Base-by-base conservation (phyloP, 2,888 invertebrate genomes). In the Pristionchus mayeri region DNA sequence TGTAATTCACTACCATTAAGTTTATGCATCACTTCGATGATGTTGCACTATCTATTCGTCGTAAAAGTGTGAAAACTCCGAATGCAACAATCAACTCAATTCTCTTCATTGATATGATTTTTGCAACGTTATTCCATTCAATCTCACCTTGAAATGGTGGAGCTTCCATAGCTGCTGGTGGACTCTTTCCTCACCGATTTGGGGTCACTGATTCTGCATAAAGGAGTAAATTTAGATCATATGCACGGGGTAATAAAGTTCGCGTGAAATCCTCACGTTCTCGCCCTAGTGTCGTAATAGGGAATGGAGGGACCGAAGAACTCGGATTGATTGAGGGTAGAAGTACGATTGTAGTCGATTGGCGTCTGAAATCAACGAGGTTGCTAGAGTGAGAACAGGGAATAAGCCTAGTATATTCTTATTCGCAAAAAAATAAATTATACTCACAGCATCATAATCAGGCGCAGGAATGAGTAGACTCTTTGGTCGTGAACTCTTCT, bases 281-380 rank as follows among this genome's bases (percentile, higher is more conserved):
- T 71, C n/a, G n/a, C 40, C 24, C 71, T 71, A 13, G 3, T 71
- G 30, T 71, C 44, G 24, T 71, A 71, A 24, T 71, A 71, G 40
- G 71, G 71, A 71, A 71, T 71, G 44, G 71, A 71, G 44, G 71
- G 71, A 71, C 71, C 71, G 40, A 71, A 71, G 71, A 71, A 71
- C 44, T 71, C 71, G 71, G 71, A 71, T 16, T 71, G 71, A 44
- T 71, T 71, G 2, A 71, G 71, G 0, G 71, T 71, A 16, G 71
- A 71, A 0, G 71, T 40, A 11, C 71, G 44, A 24, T 71, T 40
- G 11, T 71, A 37, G 34, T 18, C 63, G 1, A 34, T 9, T 1
- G 71, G 71, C n/a, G 71, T 44, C 63, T 63, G 67, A n/a, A 63
- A 16, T 11, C 0, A 30, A 37, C n/a, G 11, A 37, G 37, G 18